Percentiles rank a stretch among this genome's conserved stretches.
Conservation (phyloP, 2,113 vertebrate species). For the Rhineura floridana region DNA sequence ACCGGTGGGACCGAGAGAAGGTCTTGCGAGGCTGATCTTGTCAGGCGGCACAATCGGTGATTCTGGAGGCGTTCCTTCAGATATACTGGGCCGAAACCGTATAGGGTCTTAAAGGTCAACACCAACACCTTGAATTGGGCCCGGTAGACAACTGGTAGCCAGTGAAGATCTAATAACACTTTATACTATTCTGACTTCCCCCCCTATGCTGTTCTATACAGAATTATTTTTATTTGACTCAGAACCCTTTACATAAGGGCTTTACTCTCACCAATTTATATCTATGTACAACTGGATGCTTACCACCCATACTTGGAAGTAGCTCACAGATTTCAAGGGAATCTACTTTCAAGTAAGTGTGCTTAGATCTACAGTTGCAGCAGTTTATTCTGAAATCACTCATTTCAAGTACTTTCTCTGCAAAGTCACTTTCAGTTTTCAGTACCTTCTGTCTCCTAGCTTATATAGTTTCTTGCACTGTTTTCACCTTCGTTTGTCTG, state of each 20-base stretch:
- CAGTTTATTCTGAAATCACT: fast-evolving
- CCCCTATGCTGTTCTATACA: conserved; percentile 4
- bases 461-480: neutral
- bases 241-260: neutral
- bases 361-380: neutral
- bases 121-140: too few species aligned
- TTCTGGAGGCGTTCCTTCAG: too few species aligned
- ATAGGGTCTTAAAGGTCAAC: too few species aligned
- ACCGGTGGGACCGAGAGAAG: too few species aligned
- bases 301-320: neutral
- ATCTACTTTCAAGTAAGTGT: neutral
- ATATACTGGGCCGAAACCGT: too few species aligned
- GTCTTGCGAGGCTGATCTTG: too few species aligned
- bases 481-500: neutral
- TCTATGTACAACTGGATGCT: neutral
- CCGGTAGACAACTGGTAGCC: too few species aligned
- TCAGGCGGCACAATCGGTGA: too few species aligned
- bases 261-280: neutral
- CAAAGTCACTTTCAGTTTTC: neutral
- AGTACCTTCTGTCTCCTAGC: neutral
- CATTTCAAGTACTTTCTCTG: neutral
- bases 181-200: neutral
- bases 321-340: neutral
- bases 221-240: neutral
- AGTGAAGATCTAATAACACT: too few species aligned